Conservation (phyloP, 2,113 vertebrate genomes). For the Carlito syrichta region DNA sequence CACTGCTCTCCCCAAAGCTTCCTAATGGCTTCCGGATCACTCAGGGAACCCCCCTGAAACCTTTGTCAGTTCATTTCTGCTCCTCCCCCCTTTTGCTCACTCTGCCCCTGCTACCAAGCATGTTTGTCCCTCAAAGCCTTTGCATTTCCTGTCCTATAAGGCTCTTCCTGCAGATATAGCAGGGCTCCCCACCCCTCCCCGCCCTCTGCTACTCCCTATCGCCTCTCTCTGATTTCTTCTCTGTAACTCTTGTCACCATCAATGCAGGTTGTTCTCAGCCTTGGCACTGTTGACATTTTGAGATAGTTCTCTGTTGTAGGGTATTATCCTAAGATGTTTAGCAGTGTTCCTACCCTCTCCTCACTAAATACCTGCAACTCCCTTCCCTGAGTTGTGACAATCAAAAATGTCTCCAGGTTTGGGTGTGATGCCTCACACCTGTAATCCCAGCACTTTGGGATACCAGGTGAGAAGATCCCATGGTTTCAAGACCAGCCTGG, state of each 20-base stretch:
- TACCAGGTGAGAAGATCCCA: no score
- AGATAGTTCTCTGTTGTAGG: not conserved
- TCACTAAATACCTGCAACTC: not conserved
- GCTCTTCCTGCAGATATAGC: not conserved
- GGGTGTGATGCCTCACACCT: no score
- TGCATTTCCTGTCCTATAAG: not conserved
- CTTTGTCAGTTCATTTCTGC: not conserved
- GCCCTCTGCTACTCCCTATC: not conserved
- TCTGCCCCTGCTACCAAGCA: not conserved
- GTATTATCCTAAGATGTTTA: not conserved
- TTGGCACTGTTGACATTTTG: not conserved
- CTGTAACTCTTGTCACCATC: not conserved
- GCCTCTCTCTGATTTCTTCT: not conserved
- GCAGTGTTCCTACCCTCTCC: not conserved
- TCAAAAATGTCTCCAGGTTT: not conserved
- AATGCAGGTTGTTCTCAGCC: not conserved
- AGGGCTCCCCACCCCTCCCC: fast-evolving
- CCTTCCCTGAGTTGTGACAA: not conserved
- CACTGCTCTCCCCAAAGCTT: not conserved
- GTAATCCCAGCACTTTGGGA: no score
- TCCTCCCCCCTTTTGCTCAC: not conserved
- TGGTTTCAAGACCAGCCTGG: no score
- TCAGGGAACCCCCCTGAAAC: no score
- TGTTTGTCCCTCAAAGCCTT: not conserved
- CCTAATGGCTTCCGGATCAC: not conserved